Evolutionary conservation across 2,797 vertebrate genomes (phyloP).

Genomic region (Galagoides demidoff): DNA sequence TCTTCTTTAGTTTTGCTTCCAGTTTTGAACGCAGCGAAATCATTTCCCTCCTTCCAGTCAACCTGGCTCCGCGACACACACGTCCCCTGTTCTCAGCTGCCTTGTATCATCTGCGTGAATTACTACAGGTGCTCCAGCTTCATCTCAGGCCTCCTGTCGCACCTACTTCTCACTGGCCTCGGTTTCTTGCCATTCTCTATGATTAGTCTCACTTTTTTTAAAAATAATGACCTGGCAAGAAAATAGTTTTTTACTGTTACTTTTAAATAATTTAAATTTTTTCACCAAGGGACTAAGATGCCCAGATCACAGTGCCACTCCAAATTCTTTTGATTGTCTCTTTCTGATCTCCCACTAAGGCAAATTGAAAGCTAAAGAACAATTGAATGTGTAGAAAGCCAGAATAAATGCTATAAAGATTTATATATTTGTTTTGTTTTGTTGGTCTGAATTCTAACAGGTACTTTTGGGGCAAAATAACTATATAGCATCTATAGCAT

Average conservation of each 20-base stretch:
- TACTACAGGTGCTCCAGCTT: constrained; percentile 63
- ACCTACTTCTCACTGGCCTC: constrained; percentile 47
- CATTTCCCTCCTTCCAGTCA: constrained; percentile 80
- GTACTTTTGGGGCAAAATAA: neutral
- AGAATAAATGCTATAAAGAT: neutral
- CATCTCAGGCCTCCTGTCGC: constrained; percentile 51
- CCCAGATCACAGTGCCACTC: constrained; percentile 13
- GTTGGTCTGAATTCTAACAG: constrained; percentile 16
- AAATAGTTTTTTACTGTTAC: constrained; percentile 62
- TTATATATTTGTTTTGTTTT: constrained; percentile 37
- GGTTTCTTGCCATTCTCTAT: constrained; percentile 53
- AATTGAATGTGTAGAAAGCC: neutral
- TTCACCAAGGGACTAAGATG: constrained; percentile 5
- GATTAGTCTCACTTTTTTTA: constrained; percentile 55
- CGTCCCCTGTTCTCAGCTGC: constrained; percentile 63
- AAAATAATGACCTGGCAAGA: constrained; percentile 39
- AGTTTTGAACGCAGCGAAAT: constrained; percentile 67
- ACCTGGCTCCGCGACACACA: constrained; percentile 43
- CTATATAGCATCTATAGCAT: neutral
- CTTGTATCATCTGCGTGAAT: constrained; percentile 72
- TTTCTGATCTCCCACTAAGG: constrained; percentile 48
- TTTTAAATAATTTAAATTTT: constrained; percentile 61
- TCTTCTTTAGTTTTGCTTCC: constrained; percentile 43
- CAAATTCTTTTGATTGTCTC: constrained; percentile 56
- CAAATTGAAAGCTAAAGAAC: constrained; percentile 13